phyloP scores from a whole-genome alignment of 23 tunicate species.

The Clavelina lepadiformis region DNA sequence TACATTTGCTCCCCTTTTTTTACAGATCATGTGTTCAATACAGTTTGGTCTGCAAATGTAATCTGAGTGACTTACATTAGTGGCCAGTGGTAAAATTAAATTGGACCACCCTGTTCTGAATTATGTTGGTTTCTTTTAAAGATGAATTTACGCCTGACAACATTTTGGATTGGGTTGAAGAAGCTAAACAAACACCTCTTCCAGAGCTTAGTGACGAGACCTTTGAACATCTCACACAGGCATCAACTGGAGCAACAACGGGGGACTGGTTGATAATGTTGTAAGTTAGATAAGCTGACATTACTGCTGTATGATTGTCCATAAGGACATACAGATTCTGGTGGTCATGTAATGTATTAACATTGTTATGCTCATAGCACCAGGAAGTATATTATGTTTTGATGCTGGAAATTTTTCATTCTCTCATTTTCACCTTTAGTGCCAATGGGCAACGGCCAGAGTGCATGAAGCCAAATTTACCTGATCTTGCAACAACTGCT shows the following conservation, averaged over 20 bases:
- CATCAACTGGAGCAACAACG: constrained; percentile 89
- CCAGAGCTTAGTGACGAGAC: constrained; percentile 91
- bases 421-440: constrained; percentile 24
- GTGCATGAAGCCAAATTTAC: constrained; percentile 71
- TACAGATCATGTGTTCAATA: too few species aligned
- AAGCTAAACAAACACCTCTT: constrained; percentile 86
- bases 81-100: too few species aligned
- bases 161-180: constrained; percentile 85
- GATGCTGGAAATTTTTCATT: not conserved
- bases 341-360: too few species aligned
- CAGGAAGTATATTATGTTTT: too few species aligned
- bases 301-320: not conserved
- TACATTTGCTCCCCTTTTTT: too few species aligned
- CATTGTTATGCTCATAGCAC: too few species aligned
- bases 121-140: not conserved
- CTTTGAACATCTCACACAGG: constrained; percentile 90
- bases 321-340: too few species aligned
- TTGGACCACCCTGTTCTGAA: not conserved
- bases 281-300: constrained; percentile 30
- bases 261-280: constrained; percentile 94
- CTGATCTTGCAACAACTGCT: constrained; percentile 65
- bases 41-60: too few species aligned
- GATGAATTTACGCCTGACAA: constrained; percentile 56
- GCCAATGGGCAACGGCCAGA: constrained; percentile 72
- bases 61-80: too few species aligned